Evolutionary conservation across 2,797 vertebrate species (phyloP).

Genomic region (Falco columbarius): DNA sequence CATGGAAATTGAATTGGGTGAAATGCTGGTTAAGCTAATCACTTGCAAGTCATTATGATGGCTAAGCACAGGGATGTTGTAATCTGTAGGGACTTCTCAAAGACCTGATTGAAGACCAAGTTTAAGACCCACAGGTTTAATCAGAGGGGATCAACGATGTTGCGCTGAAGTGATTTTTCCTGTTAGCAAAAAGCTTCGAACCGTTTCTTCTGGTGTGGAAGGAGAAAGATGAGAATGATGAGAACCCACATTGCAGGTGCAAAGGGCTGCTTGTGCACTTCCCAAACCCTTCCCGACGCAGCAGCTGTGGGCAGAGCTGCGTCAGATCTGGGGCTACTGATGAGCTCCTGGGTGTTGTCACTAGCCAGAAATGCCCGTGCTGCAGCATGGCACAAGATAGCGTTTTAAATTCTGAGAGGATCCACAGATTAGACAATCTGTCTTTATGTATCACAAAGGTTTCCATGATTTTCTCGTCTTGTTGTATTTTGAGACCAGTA

Average conservation of each 20-base stretch:
- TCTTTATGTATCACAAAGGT: neutral
- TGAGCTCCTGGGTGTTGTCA: neutral
- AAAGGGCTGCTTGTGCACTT: neutral
- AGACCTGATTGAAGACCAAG: constrained; percentile 49
- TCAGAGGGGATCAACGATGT: neutral
- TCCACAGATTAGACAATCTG: neutral
- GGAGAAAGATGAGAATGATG: neutral
- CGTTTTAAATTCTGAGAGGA: neutral
- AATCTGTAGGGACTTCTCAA: constrained; percentile 49
- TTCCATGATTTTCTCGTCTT: neutral
- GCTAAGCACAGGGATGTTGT: constrained; percentile 38
- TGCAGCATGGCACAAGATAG: neutral
- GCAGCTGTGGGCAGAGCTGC: neutral
- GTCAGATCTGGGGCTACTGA: accelerated
- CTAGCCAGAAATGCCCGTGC: accelerated
- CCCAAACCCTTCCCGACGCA: neutral
- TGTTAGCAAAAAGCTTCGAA: neutral
- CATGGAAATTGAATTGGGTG: constrained; percentile 65
- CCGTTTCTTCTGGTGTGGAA: neutral
- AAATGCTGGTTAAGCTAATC: constrained; percentile 68
- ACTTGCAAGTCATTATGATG: constrained; percentile 35
- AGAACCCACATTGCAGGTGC: accelerated
- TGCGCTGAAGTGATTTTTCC: neutral
- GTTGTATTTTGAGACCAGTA: neutral
- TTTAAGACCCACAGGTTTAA: constrained; percentile 36